phyloP scores from a whole-genome alignment of 2,113 vertebrate genomes.

The Tiliqua scincoides region DNA sequence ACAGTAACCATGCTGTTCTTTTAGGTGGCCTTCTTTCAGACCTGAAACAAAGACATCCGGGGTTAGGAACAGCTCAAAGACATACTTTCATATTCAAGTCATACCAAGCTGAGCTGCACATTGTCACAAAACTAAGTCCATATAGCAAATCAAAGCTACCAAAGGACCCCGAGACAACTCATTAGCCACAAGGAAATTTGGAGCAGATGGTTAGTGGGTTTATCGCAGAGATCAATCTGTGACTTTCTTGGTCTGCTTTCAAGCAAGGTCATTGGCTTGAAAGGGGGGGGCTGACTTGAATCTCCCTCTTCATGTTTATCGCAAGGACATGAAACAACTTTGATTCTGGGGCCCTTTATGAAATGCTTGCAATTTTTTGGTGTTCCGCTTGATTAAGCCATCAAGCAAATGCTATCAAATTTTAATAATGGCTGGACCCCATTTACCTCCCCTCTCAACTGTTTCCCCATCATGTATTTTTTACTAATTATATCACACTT shows the following conservation, averaged over 20 bases:
- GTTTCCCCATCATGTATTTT: neutral
- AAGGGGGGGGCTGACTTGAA: neutral
- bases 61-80: neutral
- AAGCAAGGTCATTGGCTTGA: constrained; percentile 1
- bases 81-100: neutral
- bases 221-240: constrained; percentile 21
- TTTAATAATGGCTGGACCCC: constrained; percentile 22
- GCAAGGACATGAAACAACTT: constrained; percentile 5
- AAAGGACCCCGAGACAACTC: constrained; percentile 8
- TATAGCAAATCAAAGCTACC: neutral
- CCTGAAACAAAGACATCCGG: neutral
- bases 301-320: neutral
- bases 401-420: constrained; percentile 7
- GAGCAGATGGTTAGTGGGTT: constrained; percentile 11
- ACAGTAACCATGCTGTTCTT: neutral
- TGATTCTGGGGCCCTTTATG: neutral
- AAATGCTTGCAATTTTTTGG: neutral
- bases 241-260: constrained; percentile 20
- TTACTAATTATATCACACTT: constrained; percentile 13
- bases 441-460: constrained; percentile 5
- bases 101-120: neutral
- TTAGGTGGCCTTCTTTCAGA: neutral
- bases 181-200: constrained; percentile 13
- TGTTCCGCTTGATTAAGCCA: constrained; percentile 17
- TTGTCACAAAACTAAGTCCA: neutral